A percentile compares a stretch with the other conserved stretches of the same genome.
These are phyloP conservation scores for Pygoscelis adeliae DNA, from an alignment of 2,113 vertebrate species.

Conservation along the genomic window DNA sequence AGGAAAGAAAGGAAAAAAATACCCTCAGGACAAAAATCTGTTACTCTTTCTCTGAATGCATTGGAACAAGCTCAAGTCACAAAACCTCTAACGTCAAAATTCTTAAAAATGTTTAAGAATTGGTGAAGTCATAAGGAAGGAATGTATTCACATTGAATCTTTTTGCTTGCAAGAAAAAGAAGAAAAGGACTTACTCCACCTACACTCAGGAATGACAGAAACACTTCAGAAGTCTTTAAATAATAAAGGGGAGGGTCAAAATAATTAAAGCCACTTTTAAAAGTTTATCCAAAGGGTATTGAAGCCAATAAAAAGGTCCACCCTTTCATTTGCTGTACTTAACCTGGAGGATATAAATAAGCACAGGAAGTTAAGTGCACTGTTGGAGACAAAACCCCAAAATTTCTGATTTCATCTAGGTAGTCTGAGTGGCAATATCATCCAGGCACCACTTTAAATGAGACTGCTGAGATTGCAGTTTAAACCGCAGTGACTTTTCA, in stretches of 20 bases:
- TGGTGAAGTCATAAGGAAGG: neutral
- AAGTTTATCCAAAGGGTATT: neutral
- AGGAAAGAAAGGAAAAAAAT: neutral
- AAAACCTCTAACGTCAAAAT: neutral
- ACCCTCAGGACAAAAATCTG: neutral
- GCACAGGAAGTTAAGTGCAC: neutral
- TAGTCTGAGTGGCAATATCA: neutral
- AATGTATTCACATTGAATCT: neutral
- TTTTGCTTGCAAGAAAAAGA: neutral
- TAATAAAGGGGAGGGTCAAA: neutral
- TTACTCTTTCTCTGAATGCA: neutral
- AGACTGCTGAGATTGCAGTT: neutral
- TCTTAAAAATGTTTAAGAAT: neutral
- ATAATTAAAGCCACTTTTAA: neutral
- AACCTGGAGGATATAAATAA: neutral
- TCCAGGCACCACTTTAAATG: neutral
- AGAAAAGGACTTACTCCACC: neutral
- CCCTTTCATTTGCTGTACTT: neutral
- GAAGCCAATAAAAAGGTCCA: neutral
- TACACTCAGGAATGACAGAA: neutral
- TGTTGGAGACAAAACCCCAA: neutral
- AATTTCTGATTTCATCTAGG: neutral
- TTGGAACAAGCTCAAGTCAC: neutral
- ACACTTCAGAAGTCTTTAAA: neutral
- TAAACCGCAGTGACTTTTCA: neutral